Evolutionary conservation across 1,140 invertebrate species (phyloP), one percentile per base, ranked within the genome.

Genomic region (Prorops nasuta): DNA sequence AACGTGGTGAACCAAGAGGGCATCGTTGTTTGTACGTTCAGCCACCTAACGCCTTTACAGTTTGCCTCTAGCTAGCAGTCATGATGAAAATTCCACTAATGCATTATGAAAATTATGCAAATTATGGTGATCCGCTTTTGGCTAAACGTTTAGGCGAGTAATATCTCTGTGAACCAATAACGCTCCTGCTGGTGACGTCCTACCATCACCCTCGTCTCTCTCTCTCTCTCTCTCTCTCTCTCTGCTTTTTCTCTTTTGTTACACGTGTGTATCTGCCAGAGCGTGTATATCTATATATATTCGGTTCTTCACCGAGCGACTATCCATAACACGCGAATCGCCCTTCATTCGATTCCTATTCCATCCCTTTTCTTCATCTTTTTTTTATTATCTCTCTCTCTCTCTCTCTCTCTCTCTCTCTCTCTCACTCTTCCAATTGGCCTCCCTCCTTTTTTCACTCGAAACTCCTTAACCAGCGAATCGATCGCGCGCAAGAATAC

Each of bases 61-160:
- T 14, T 36, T 21, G 36, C 45, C 24, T 32, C 37, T 48, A n/a
- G n/a, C 24, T 18, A 16, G 17, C 42, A 38, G 20, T 48, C 32
- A 28, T 28, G 41, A 60, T 64, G 57, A 58, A 60, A 66, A 66
- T 66, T 47, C 36, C 47, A 24, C 51, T 63, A 55, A 67, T 63
- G 54, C 60, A 63, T 67, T 67, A 65, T 61, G 66, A 68, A 65
- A 63, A 66, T 68, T 66, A 68, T 66, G 63, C 54, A 65, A 64
- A 65, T 63, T 44, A 50, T 48, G 39, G 31, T 45, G 28, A 47
- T 36, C 37, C 21, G 18, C 17, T 4, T 7, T 10, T 8, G 44
- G 32, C 35, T 50, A 36, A 24, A 20, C 38, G 42, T 16, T 54
- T 49, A 54, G 42, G 18, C 28, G 19, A 21, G 41, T 50, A 47